Evolutionary conservation across 2,888 invertebrate genomes (phyloP), one percentile per base, ranked within the genome.

Genomic region (Hirtodrosophila alboralis): DNA sequence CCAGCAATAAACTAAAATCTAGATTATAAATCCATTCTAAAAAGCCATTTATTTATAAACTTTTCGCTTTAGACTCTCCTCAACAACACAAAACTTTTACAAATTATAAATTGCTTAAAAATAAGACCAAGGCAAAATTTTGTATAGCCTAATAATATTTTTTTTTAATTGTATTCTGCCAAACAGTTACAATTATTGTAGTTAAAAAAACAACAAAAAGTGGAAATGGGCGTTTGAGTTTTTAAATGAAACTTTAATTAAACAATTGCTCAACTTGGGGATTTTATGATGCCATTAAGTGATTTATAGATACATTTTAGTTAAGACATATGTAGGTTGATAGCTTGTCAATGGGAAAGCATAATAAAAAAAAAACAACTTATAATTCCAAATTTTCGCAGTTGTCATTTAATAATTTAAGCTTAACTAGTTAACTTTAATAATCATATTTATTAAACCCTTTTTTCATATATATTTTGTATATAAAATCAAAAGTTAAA

Each of bases 181-280:
- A 66, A 2, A 47, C 45, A 34, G 34, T 34, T 43, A 16, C 34
- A 37, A 56, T 60, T 49, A 33, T 26, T 14, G 40, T 54, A 23
- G 47, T 47, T 52, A 49, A 31, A 30, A 47, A 43, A 49, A n/a
- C n/a, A n/a, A n/a, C n/a, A n/a, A 36, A 23, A 38, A 26, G 44
- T 31, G 36, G 38, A 64, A 59, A 28, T 41, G 12, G 28, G 9
- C 13, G 28, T 40, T 65, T 67, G 57, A 37, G 56, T n/a, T 40
- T 18, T 62, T 64, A 66, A 77, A 80, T 71, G 44, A 66, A 60
- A 66, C 41, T 64, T 64, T 57, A 77, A 71, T 80, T 58, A 65
- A 72, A 65, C 66, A 70, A 84, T 75, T 83, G 58, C 33, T 28
- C 18, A 38, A 40, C 16, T 14, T 40, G 37, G 33, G 34, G 43